Evolutionary conservation across 1,140 invertebrate species (phyloP), one percentile per base, ranked within the genome.

Genomic region (Metaphire vulgaris): DNA sequence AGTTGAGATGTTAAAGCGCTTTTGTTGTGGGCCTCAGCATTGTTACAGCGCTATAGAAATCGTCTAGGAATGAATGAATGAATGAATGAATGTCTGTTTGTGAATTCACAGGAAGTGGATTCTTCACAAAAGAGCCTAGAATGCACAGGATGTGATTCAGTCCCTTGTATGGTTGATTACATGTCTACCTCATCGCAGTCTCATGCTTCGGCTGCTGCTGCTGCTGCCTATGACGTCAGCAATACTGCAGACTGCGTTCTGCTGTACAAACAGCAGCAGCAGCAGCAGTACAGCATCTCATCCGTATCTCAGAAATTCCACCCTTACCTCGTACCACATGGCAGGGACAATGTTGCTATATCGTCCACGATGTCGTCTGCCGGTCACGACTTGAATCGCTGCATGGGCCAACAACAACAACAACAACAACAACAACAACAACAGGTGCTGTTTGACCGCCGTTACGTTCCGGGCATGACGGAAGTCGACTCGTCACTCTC

Each of bases 261-360:
- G 6, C n/a, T n/a, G n/a, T n/a, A n/a, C n/a, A n/a, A n/a, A n/a
- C 21, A 56, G 6, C 6, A 56, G 41, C 41, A 56, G 41, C 41
- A 56, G 41, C 41, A 56, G 41, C 41, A 56, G 41, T 21, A 56
- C 41, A 6, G 6, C 41, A 56, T 21, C 41, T 56, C 41, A 56
- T 56, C 41, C 41, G 41, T 56, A 56, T 56, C 41, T 56, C 41
- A 56, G 41, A 56, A 21, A 56, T 56, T 56, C 41, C 41, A 56
- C 41, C 41, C 41, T 21, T 56, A 56, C 41, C 41, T 56, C 41
- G 41, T 56, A 56, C 6, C 41, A 6, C 21, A 56, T 56, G 41
- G 41, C 41, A 56, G 41, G 41, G 41, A 56, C 41, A 56, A 6
- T n/a, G n/a, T n/a, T 56, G 21, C 41, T 56, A 12, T 21, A 56